A percentile compares a stretch with the other conserved stretches of the same genome.
phyloP scores from a whole-genome alignment of 2,797 vertebrate genomes.

The Trichosurus vulpecula region DNA sequence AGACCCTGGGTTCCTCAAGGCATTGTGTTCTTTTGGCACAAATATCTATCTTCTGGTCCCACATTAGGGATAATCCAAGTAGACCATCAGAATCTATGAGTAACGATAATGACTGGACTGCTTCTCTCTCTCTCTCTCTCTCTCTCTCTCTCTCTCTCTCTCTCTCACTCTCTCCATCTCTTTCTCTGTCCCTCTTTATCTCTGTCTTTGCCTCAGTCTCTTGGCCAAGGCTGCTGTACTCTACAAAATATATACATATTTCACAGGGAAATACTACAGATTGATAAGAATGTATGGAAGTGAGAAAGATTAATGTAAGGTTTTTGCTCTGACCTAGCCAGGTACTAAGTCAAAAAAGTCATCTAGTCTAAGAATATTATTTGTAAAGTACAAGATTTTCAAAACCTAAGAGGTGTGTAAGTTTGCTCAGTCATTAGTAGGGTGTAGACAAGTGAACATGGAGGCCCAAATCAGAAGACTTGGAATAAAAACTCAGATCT shows the following conservation, averaged over 20 bases:
- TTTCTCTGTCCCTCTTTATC: no score
- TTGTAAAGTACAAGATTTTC: not conserved
- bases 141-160: no score
- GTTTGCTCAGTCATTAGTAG: not conserved
- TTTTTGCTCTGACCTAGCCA: not conserved
- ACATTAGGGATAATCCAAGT: slow-evolving; percentile 8
- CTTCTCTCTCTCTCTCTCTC: not conserved
- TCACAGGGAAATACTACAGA: slow-evolving; percentile 17
- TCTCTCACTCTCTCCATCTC: no score
- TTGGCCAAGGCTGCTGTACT: not conserved
- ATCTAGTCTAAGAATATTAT: not conserved
- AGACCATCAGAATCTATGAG: slow-evolving; percentile 30
- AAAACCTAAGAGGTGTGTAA: not conserved
- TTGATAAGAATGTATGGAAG: not conserved
- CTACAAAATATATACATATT: not conserved
- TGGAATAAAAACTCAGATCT: not conserved
- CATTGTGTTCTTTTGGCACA: slow-evolving; percentile 46
- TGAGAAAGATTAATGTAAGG: not conserved
- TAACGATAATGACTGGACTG: slow-evolving; percentile 36
- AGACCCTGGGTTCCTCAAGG: slow-evolving; percentile 28
- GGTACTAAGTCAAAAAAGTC: not conserved
- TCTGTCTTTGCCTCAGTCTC: not conserved
- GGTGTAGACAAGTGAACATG: not conserved
- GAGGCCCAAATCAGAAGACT: not conserved
- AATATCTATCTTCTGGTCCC: slow-evolving; percentile 42